Percentiles rank a stretch among this genome's conserved stretches.
These are phyloP conservation scores for Brachystomella parvula DNA, from an alignment of 1,140 invertebrate species.

Conservation along the genomic window DNA sequence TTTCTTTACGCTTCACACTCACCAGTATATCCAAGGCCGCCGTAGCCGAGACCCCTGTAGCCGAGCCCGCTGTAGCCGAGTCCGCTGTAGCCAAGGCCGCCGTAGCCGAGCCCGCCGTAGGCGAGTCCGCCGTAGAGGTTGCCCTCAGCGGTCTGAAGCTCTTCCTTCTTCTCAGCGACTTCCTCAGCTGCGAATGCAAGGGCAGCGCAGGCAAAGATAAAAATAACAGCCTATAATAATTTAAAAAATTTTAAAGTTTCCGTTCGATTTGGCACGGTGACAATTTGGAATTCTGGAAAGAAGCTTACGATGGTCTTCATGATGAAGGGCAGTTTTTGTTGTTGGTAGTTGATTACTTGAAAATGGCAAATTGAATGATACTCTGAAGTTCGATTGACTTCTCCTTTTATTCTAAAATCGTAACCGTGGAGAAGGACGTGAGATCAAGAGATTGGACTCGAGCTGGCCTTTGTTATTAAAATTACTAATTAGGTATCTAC, in stretches of 20 bases:
- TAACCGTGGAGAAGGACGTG: too few relatives aligned
- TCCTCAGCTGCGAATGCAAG: slow-evolving; percentile 19
- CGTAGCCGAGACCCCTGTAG: not conserved
- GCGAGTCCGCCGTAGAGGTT: slow-evolving; percentile 19
- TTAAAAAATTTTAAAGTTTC: not conserved
- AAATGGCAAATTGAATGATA: too few relatives aligned
- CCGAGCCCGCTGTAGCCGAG: not conserved
- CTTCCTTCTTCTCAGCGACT: slow-evolving; percentile 22
- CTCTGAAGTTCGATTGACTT: too few relatives aligned
- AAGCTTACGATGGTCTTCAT: not conserved
- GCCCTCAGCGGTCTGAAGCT: slow-evolving; percentile 28
- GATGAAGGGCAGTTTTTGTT: too few relatives aligned
- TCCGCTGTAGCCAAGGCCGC: not conserved
- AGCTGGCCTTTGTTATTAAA: too few relatives aligned
- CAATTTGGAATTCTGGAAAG: not conserved
- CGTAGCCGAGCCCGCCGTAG: slow-evolving; percentile 7
- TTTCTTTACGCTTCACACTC: too few relatives aligned
- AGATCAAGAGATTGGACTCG: too few relatives aligned
- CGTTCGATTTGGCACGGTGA: not conserved
- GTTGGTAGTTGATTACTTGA: too few relatives aligned
- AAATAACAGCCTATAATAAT: not conserved
- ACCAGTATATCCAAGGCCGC: not conserved
- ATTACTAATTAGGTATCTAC: too few relatives aligned
- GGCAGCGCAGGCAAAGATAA: slow-evolving; percentile 17
- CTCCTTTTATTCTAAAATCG: too few relatives aligned